These are phyloP conservation scores for Seriola dumerili DNA, from an alignment of 2,113 vertebrate genomes.

Conservation along the genomic window DNA sequence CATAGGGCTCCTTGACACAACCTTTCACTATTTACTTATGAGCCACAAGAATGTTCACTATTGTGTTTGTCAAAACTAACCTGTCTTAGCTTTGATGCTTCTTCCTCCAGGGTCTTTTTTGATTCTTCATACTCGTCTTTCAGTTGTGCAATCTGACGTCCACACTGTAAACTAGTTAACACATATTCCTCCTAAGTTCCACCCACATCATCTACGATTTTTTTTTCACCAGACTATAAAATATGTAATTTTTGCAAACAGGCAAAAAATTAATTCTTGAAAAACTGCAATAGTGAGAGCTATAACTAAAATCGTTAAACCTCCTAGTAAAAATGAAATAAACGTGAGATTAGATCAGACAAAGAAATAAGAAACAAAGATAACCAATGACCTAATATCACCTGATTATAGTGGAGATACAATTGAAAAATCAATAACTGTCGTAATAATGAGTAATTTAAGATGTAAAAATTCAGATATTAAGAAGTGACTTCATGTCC, in stretches of 20 bases:
- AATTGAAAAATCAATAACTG: not conserved
- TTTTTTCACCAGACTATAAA: not conserved
- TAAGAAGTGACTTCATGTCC: not conserved
- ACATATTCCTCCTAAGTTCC: constrained; percentile 44
- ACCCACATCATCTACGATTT: not conserved
- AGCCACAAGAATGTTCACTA: not conserved
- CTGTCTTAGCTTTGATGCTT: constrained; percentile 74
- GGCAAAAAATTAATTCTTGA: no score
- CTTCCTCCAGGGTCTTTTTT: constrained; percentile 86
- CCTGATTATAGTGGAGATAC: not conserved
- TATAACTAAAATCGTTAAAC: not conserved
- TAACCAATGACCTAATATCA: not conserved
- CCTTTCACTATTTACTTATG: no score
- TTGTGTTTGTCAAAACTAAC: constrained; percentile 51
- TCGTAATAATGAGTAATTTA: not conserved
- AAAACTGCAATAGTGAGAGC: no score
- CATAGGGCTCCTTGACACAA: not conserved
- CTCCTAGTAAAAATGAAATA: not conserved
- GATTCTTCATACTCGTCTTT: constrained; percentile 93
- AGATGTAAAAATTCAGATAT: not conserved
- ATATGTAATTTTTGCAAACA: no score
- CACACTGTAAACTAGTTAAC: constrained; percentile 93
- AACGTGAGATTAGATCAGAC: not conserved
- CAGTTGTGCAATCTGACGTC: constrained; percentile 93
- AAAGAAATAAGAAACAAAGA: not conserved